Percentiles rank a stretch among this genome's conserved stretches.
phyloP scores from a whole-genome alignment of 2,113 vertebrate species.

The Neomonachus schauinslandi region DNA sequence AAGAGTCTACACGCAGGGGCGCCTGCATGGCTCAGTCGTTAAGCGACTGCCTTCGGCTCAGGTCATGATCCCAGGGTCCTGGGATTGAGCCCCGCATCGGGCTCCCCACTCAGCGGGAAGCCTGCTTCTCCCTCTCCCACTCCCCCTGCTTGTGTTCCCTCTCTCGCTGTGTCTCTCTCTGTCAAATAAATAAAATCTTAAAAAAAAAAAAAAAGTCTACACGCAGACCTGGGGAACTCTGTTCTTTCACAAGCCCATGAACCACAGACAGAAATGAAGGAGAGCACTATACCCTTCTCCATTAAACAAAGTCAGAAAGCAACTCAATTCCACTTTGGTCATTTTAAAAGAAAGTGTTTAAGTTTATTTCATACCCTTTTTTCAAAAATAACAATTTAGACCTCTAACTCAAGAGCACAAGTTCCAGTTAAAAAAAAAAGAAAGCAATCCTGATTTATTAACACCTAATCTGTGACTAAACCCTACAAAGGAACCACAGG shows the following conservation, averaged over 20 bases:
- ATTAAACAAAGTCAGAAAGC: not conserved
- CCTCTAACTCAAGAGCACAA: not conserved
- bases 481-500: not conserved
- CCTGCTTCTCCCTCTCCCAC: too few relatives aligned
- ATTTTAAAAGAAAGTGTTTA: not conserved
- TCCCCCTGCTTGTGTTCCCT: too few relatives aligned
- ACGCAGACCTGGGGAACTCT: not conserved
- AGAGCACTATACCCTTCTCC: not conserved
- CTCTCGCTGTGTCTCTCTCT: too few relatives aligned
- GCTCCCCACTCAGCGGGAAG: too few relatives aligned
- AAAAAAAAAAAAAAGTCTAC: too few relatives aligned
- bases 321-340: not conserved
- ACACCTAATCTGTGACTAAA: not conserved
- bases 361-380: not conserved
- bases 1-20: too few relatives aligned
- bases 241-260: constrained; percentile 10
- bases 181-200: too few relatives aligned
- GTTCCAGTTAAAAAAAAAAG: not conserved
- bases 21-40: too few relatives aligned
- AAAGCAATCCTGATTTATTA: not conserved
- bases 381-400: not conserved
- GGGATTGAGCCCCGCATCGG: too few relatives aligned
- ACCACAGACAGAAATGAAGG: not conserved
- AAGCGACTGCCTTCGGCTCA: too few relatives aligned
- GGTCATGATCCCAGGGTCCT: too few relatives aligned